A percentile compares a stretch with the other conserved stretches of the same genome.
phyloP scores from a whole-genome alignment of 2,888 invertebrate genomes.

The Scaptomyza cyrtandrae region DNA sequence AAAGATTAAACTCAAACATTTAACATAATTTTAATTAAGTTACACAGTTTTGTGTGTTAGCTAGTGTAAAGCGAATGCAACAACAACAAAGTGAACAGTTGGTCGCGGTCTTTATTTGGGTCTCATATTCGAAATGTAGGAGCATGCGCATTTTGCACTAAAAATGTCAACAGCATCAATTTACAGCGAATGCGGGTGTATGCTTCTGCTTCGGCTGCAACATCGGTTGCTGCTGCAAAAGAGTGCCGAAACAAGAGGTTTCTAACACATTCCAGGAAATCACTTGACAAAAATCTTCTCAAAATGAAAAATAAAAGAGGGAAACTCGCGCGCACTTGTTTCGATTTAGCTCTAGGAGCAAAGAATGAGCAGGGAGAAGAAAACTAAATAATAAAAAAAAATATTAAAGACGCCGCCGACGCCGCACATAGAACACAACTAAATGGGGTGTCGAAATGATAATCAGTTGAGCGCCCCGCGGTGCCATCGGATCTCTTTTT shows the following conservation, averaged over 20 bases:
- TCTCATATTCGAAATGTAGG: conserved; percentile 6
- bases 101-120: conserved; percentile 5
- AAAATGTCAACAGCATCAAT: conserved; percentile 72
- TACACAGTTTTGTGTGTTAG: not conserved
- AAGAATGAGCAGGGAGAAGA: not conserved
- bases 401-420: conserved; percentile 40
- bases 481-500: conserved; percentile 44
- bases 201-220: not conserved
- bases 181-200: conserved; percentile 46
- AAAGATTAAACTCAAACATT: too few species aligned
- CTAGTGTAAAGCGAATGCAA: not conserved
- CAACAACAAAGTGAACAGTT: conserved; percentile 13
- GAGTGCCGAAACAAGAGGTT: conserved; percentile 56
- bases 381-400: conserved; percentile 4
- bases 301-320: not conserved
- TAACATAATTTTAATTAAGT: not conserved
- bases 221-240: conserved; percentile 1
- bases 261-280: conserved; percentile 72
- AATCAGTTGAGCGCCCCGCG: conserved; percentile 74
- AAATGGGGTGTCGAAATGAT: conserved; percentile 82
- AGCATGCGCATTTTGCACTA: conserved; percentile 54
- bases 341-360: not conserved
- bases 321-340: conserved; percentile 38
- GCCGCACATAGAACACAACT: conserved; percentile 50
- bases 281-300: conserved; percentile 55